A percentile compares a stretch with the other conserved stretches of the same genome.
Evolutionary conservation across 2,797 vertebrate genomes (phyloP).

Genomic region (Atherinosoma microstoma): DNA sequence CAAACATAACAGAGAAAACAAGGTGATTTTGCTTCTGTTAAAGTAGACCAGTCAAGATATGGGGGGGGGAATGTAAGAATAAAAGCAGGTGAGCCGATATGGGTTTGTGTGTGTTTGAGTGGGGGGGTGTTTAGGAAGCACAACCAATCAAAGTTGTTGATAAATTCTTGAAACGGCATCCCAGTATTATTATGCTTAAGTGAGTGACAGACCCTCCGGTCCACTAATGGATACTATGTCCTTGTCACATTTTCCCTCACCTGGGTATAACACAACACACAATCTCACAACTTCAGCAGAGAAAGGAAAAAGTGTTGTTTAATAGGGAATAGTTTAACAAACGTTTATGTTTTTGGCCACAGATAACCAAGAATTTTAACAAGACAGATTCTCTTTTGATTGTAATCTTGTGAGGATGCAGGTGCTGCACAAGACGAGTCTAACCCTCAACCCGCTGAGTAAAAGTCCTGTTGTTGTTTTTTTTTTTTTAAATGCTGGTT

Average conservation of each 20-base stretch:
- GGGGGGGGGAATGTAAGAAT: neutral
- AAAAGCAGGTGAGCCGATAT: neutral
- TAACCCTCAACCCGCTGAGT: neutral
- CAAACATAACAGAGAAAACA: slow-evolving; percentile 2
- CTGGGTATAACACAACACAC: neutral
- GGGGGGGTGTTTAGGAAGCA: slow-evolving; percentile 3
- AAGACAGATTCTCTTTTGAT: neutral
- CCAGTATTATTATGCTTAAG: neutral
- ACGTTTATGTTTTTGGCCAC: neutral
- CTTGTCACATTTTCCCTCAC: slow-evolving; percentile 10
- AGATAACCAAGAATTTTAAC: neutral
- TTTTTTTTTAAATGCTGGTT: too few relatives aligned
- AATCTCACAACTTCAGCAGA: neutral
- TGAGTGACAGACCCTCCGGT: slow-evolving; percentile 8
- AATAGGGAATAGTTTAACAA: neutral
- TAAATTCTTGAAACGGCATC: slow-evolving; percentile 8
- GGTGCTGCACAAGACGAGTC: neutral
- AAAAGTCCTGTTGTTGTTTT: neutral
- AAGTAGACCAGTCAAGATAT: neutral
- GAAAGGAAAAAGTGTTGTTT: neutral
- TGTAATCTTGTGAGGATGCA: neutral
- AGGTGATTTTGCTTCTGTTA: neutral
- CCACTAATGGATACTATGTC: slow-evolving; percentile 13
- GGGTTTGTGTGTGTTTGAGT: neutral
- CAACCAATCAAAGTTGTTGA: slow-evolving; percentile 15